These are phyloP conservation scores for Rhyacophila brunnea DNA, from an alignment of 1,140 invertebrate species.

Conservation along the genomic window DNA sequence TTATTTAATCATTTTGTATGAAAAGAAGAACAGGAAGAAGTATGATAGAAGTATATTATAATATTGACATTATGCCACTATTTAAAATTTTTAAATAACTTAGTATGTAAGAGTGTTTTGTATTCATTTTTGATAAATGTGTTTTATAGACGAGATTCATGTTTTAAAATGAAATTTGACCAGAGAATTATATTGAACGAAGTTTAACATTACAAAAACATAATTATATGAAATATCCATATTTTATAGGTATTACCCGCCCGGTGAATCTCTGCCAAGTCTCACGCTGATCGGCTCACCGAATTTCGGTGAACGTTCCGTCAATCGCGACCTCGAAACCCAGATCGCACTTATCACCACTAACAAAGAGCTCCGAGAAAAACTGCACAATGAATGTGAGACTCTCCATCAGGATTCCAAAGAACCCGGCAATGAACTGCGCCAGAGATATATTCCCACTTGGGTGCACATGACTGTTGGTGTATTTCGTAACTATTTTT, in stretches of 20 bases:
- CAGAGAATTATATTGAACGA: too few relatives aligned
- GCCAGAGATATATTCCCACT: slow-evolving; percentile 51
- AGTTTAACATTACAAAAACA: too few relatives aligned
- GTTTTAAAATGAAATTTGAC: too few relatives aligned
- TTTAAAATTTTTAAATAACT: too few relatives aligned
- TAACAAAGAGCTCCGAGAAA: slow-evolving; percentile 69
- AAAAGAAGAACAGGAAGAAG: too few relatives aligned
- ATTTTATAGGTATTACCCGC: slow-evolving; percentile 63
- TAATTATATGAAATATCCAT: too few relatives aligned
- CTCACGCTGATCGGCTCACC: slow-evolving; percentile 93
- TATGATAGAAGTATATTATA: too few relatives aligned
- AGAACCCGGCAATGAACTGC: slow-evolving; percentile 55
- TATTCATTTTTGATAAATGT: too few relatives aligned
- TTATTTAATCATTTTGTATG: too few relatives aligned
- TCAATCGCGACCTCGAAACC: slow-evolving; percentile 89
- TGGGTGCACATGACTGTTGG: slow-evolving; percentile 64
- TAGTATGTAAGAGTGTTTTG: too few relatives aligned
- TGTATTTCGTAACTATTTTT: slow-evolving; percentile 64
- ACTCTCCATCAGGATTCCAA: slow-evolving; percentile 62
- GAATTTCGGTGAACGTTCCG: slow-evolving; percentile 92
- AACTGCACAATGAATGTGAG: slow-evolving; percentile 65
- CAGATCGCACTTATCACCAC: slow-evolving; percentile 86
- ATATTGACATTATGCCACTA: too few relatives aligned
- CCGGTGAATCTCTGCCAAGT: slow-evolving; percentile 64
- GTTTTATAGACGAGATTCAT: too few relatives aligned